Evolutionary conservation across 2,797 vertebrate genomes (phyloP), one percentile per base, ranked within the genome.

Genomic region (Tenualosa ilisha): DNA sequence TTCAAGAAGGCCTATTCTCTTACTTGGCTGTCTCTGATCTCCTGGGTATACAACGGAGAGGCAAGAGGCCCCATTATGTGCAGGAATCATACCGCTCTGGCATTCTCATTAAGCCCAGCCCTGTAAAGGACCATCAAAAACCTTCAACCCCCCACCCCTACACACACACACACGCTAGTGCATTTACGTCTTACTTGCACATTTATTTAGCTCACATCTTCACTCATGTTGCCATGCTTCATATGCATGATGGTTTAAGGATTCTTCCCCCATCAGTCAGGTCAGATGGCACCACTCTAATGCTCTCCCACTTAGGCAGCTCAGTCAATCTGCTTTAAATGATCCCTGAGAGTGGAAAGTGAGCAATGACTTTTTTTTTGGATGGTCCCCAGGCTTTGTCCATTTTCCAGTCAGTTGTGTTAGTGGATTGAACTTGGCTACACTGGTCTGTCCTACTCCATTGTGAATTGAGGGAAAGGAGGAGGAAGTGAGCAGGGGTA

Each of bases 11-110:
- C 81, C 63, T 31, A 84, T n/a, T 85, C 65, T 89, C 82, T 84
- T 79, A 26, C 7, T 88, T 90, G 87, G 86, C 91, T 86, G 85
- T 86, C 63, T 86, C 6, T 40, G 20, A 24, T 56, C 63, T 86
- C 82, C 81, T 51, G 72, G 72, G 82, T 83, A 11, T 72, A 6
- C 17, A 31, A 81, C 22, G 81, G 82, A 79, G 56, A 84, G 53
- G 51, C 17, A 79, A 51, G 79, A 13, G 17, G 84, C 56, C 46
- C 46, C 31, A n/a, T 84, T 37, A 40, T 83, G 83, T 83, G 72
- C 82, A 82, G 75, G 84, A 68, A 11, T 49, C 43, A 24, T 51
- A 81, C 79, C 51, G 4, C 87, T 84, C 86, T 89, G 89, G 72
- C 86, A 65, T 86, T 88, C 86, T 86, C 83, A 65, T 88, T 84